phyloP scores from a whole-genome alignment of 2,113 vertebrate genomes.

The Pongo pygmaeus region DNA sequence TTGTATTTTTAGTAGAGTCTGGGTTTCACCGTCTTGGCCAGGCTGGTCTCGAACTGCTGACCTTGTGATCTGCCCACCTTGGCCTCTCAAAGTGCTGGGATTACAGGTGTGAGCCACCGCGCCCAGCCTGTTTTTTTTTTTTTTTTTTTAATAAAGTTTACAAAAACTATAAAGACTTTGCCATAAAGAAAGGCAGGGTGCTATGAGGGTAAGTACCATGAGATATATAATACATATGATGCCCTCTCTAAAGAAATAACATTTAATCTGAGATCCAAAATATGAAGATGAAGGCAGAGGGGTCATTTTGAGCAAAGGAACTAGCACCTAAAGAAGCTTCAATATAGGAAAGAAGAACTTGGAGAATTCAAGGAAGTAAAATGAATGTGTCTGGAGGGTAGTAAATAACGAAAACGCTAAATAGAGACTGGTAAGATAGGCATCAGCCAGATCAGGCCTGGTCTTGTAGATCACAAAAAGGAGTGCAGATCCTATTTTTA shows the following conservation, averaged over 20 bases:
- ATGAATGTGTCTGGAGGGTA: background rate
- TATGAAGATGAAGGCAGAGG: background rate
- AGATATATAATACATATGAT: background rate
- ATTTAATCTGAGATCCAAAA: slow-evolving; percentile 26
- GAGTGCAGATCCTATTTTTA: background rate
- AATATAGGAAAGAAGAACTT: background rate
- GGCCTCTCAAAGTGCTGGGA: too few relatives aligned
- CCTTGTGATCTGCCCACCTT: too few relatives aligned
- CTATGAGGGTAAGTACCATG: background rate
- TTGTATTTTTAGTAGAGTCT: too few relatives aligned
- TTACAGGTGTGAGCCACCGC: too few relatives aligned
- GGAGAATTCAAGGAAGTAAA: slow-evolving; percentile 17
- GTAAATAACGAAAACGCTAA: background rate
- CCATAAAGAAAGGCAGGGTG: background rate
- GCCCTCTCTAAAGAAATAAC: background rate
- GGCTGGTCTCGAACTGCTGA: too few relatives aligned
- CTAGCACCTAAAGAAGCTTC: background rate
- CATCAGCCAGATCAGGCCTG: background rate
- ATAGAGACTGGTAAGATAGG: background rate
- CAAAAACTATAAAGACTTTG: background rate
- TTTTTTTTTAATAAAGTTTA: background rate
- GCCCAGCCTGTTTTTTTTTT: accelerated
- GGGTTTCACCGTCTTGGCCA: too few relatives aligned
- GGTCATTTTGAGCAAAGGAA: background rate
- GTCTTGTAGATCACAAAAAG: background rate